These are phyloP conservation scores for Procambarus clarkii DNA, from an alignment of 1,140 invertebrate species.

Conservation along the genomic window DNA sequence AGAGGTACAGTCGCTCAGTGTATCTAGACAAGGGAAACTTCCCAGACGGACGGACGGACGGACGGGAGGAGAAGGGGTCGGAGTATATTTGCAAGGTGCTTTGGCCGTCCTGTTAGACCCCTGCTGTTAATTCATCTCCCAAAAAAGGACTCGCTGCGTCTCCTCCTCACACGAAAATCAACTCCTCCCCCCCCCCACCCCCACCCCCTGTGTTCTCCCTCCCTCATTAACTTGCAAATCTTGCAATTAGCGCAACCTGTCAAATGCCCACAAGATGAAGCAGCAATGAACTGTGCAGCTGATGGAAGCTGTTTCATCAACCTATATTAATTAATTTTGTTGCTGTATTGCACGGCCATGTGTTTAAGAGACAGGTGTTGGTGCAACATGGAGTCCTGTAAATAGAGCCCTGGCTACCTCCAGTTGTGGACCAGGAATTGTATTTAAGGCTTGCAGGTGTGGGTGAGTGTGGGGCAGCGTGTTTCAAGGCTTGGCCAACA, in stretches of 20 bases:
- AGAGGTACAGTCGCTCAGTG: too few relatives aligned
- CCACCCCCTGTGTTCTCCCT: not conserved
- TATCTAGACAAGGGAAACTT: not conserved
- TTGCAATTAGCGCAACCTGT: conserved; percentile 36
- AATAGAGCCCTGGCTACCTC: too few relatives aligned
- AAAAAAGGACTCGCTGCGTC: conserved; percentile 16
- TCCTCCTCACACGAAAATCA: conserved; percentile 9
- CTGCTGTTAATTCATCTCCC: conserved; percentile 32
- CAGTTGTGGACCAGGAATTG: too few relatives aligned
- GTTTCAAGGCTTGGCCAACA: too few relatives aligned
- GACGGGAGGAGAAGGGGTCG: conserved; percentile 1
- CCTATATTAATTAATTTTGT: too few relatives aligned
- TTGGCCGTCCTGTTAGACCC: conserved; percentile 5
- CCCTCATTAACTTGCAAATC: conserved; percentile 53
- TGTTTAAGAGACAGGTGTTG: too few relatives aligned
- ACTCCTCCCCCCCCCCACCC: not conserved
- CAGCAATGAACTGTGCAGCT: not conserved
- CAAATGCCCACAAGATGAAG: conserved; percentile 32
- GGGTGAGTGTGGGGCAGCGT: too few relatives aligned
- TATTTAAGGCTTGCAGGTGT: too few relatives aligned
- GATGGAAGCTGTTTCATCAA: not conserved
- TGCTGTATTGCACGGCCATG: too few relatives aligned
- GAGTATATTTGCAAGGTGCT: conserved; percentile 10
- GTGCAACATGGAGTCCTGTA: too few relatives aligned
- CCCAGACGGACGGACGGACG: not conserved